A percentile compares a stretch with the other conserved stretches of the same genome.
phyloP scores from a whole-genome alignment of 1,140 invertebrate genomes.

The Dermatophagoides farinae region DNA sequence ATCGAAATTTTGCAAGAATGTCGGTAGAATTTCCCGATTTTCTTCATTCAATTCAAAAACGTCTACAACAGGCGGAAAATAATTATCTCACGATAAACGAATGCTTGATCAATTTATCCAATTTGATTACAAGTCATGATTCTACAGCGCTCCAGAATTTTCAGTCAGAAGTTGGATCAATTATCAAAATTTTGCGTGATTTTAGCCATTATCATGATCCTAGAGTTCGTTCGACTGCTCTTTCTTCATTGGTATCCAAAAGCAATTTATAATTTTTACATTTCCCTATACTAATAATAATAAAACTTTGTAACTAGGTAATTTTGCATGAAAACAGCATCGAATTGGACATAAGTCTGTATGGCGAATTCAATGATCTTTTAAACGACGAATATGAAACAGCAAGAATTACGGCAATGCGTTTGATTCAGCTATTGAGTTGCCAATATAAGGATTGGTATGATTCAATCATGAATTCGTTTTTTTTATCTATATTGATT shows the following conservation, averaged over 20 bases:
- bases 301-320: slow-evolving; percentile 8
- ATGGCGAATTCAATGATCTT: slow-evolving; percentile 54
- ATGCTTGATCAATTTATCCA: slow-evolving; percentile 37
- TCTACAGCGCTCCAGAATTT: not conserved
- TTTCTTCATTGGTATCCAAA: slow-evolving; percentile 50
- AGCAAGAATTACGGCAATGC: slow-evolving; percentile 61
- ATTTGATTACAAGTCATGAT: slow-evolving; percentile 7
- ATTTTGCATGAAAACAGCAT: slow-evolving; percentile 3
- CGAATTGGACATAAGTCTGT: slow-evolving; percentile 48
- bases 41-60: slow-evolving; percentile 6
- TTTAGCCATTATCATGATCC: slow-evolving; percentile 74
- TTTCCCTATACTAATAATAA: not conserved
- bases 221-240: slow-evolving; percentile 61
- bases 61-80: slow-evolving; percentile 34
- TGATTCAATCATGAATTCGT: slow-evolving; percentile 28
- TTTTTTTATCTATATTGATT: slow-evolving; percentile 13
- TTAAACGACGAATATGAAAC: slow-evolving; percentile 85
- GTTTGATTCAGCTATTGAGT: slow-evolving; percentile 61
- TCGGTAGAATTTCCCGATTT: not conserved
- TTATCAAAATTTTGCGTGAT: slow-evolving; percentile 44
- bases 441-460: slow-evolving; percentile 53
- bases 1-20: not conserved
- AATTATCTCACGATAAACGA: slow-evolving; percentile 54
- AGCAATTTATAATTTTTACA: no score
- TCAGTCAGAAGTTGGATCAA: slow-evolving; percentile 30